These are phyloP conservation scores for Cyclura pinguis DNA, from an alignment of 2,797 vertebrate genomes.

Conservation along the genomic window DNA sequence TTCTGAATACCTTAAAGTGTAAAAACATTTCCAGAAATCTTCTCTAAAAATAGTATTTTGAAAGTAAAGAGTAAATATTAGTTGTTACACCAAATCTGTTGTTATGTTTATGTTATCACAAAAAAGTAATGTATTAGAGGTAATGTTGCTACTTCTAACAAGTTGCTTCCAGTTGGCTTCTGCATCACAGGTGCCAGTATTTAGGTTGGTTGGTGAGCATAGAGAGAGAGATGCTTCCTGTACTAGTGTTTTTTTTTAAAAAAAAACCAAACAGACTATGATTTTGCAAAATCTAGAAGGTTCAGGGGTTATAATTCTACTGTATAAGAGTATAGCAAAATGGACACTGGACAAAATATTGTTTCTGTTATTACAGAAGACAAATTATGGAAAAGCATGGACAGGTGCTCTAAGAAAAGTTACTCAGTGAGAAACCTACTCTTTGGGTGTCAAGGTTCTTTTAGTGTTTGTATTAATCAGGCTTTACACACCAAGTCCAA, in stretches of 20 bases:
- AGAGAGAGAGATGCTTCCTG: background rate
- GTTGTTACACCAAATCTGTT: background rate
- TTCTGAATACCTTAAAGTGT: background rate
- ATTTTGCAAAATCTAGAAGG: background rate
- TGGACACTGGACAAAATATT: too few relatives aligned
- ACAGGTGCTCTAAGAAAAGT: too few relatives aligned
- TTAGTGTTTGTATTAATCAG: background rate
- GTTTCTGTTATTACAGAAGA: too few relatives aligned
- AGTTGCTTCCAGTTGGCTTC: background rate
- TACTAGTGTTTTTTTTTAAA: background rate
- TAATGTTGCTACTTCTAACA: background rate
- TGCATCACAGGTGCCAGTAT: too few relatives aligned
- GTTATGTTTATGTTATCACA: background rate
- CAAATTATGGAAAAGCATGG: too few relatives aligned
- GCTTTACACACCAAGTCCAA: background rate
- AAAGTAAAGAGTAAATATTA: background rate
- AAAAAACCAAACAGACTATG: background rate
- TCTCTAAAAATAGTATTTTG: background rate
- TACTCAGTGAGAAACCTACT: too few relatives aligned
- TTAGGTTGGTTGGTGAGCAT: too few relatives aligned
- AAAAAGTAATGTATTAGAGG: background rate
- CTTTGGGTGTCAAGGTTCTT: too few relatives aligned
- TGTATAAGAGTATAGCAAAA: too few relatives aligned
- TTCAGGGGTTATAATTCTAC: background rate
- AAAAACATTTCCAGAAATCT: background rate